Evolutionary conservation across 1,140 invertebrate species (phyloP).

Genomic region (Aphelinus atriplicis): DNA sequence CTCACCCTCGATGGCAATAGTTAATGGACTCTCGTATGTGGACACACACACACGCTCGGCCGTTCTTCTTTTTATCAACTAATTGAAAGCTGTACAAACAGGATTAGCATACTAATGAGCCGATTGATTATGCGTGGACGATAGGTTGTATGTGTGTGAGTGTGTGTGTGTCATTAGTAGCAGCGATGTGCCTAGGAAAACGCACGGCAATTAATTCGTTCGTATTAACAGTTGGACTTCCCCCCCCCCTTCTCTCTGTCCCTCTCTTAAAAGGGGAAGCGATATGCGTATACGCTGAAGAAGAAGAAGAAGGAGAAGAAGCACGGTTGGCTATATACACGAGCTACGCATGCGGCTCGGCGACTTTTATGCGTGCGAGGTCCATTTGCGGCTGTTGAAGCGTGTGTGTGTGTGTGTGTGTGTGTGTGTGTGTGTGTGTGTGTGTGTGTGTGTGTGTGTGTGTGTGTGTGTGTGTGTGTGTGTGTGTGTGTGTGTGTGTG

Average conservation of each 20-base stretch:
- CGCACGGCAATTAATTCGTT: slow-evolving; percentile 19
- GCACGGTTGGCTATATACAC: no score
- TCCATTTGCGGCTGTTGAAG: slow-evolving; percentile 21
- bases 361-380: slow-evolving; percentile 10
- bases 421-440: not conserved
- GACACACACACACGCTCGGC: not conserved
- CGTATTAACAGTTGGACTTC: not conserved
- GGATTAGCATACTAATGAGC: slow-evolving; percentile 29
- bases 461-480: not conserved
- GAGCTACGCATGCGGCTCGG: no score
- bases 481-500: slow-evolving; percentile 1
- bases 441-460: not conserved
- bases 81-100: slow-evolving; percentile 29
- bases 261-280: no score
- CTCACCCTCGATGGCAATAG: slow-evolving; percentile 1
- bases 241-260: no score
- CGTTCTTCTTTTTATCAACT: slow-evolving; percentile 12
- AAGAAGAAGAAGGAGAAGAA: no score
- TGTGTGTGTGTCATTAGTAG: slow-evolving; percentile 9
- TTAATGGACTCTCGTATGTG: not conserved
- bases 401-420: not conserved
- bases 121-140: not conserved
- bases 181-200: slow-evolving; percentile 19
- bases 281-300: no score
- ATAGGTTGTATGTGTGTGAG: not conserved